Conservation (phyloP, 2,797 vertebrate species). For the Triplophysa bombifrons region DNA sequence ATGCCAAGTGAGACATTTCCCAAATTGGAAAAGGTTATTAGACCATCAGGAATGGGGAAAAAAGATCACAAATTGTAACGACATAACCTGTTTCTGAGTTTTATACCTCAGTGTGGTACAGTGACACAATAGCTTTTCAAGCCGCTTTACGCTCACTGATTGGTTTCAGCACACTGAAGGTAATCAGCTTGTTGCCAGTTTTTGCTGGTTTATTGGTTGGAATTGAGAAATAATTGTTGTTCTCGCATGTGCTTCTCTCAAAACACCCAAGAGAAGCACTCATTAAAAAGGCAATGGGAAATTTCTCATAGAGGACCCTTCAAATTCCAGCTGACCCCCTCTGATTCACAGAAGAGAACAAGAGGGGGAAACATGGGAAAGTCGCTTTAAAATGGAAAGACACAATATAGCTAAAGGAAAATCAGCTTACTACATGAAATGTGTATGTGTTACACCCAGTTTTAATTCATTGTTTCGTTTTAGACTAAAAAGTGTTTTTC, state of each 20-base stretch:
- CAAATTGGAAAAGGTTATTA: slow-evolving; percentile 40
- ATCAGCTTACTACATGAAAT: not conserved
- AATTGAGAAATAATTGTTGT: not conserved
- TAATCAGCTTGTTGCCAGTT: not conserved
- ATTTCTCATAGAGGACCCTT: slow-evolving; percentile 50
- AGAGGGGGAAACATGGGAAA: slow-evolving; percentile 9
- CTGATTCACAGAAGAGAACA: slow-evolving; percentile 4
- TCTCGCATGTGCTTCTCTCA: slow-evolving; percentile 27
- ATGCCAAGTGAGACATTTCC: slow-evolving; percentile 53
- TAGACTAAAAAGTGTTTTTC: not conserved
- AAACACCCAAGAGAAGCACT: slow-evolving; percentile 27
- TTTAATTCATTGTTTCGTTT: slow-evolving; percentile 32
- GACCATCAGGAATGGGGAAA: slow-evolving; percentile 22
- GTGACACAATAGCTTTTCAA: not conserved
- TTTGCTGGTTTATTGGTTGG: not conserved
- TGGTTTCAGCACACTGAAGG: not conserved
- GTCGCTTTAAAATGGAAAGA: slow-evolving; percentile 2
- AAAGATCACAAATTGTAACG: no score
- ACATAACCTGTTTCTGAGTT: not conserved
- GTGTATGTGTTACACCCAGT: slow-evolving; percentile 12
- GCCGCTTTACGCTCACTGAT: not conserved
- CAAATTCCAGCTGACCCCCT: slow-evolving; percentile 46
- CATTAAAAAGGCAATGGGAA: slow-evolving; percentile 47
- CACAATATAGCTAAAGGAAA: not conserved
- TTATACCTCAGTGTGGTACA: no score